A percentile compares a stretch with the other conserved stretches of the same genome.
These are phyloP conservation scores for Strix occidentalis DNA, from an alignment of 2,797 vertebrate genomes.

Conservation along the genomic window DNA sequence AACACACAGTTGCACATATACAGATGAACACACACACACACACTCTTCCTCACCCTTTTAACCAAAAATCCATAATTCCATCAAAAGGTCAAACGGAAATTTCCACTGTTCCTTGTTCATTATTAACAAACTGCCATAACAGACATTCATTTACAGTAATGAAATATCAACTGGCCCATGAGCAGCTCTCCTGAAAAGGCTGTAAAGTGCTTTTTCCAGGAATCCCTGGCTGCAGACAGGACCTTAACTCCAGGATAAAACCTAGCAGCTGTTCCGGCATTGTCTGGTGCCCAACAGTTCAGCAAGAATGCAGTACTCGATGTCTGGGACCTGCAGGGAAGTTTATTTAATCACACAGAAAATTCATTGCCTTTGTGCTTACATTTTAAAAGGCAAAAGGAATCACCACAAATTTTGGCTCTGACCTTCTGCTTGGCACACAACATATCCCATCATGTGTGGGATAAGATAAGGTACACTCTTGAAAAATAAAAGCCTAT, in stretches of 20 bases:
- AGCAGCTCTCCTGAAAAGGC: neutral
- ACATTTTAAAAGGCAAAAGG: neutral
- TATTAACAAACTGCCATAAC: neutral
- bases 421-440: neutral
- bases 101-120: neutral
- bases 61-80: neutral
- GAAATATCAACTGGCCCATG: neutral
- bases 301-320: accelerated
- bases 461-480: neutral
- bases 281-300: neutral
- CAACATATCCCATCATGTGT: neutral
- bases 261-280: neutral
- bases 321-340: neutral
- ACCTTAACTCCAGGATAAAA: neutral
- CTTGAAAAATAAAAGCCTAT: neutral
- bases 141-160: neutral
- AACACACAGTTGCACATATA: neutral
- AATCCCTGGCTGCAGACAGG: neutral
- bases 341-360: neutral
- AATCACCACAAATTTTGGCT: neutral
- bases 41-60: neutral
- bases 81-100: neutral
- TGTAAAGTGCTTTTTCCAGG: neutral
- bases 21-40: neutral
- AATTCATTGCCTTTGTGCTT: neutral